Evolutionary conservation across 1,140 invertebrate genomes (phyloP).

Genomic region (Drosophila oshimai): DNA sequence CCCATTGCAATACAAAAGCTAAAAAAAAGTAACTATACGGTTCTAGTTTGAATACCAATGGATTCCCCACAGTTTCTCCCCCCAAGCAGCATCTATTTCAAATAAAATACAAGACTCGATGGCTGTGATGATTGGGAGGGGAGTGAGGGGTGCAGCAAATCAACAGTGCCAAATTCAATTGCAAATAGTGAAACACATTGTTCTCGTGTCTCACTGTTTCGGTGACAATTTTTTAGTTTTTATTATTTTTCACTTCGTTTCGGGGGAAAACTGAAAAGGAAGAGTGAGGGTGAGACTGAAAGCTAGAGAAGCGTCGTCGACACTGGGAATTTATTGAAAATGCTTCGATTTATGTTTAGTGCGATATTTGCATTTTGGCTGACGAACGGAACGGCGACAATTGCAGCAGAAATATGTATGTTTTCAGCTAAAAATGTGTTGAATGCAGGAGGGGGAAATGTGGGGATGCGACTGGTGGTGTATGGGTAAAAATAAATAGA

Average conservation of each 20-base stretch:
- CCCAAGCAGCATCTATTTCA: slow-evolving; percentile 30
- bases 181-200: slow-evolving; percentile 70
- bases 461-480: neutral
- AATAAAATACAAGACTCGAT: slow-evolving; percentile 20
- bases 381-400: slow-evolving; percentile 56
- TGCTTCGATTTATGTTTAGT: slow-evolving; percentile 77
- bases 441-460: neutral
- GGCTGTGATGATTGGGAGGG: neutral
- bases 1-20: neutral
- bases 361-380: slow-evolving; percentile 75
- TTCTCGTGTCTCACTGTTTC: slow-evolving; percentile 61
- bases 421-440: slow-evolving; percentile 17
- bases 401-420: slow-evolving; percentile 58
- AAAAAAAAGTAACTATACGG: neutral
- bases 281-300: neutral
- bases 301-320: slow-evolving; percentile 1
- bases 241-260: slow-evolving; percentile 15
- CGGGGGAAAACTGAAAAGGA: neutral
- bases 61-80: neutral
- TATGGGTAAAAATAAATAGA: neutral
- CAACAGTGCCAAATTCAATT: slow-evolving; percentile 69
- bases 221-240: slow-evolving; percentile 62
- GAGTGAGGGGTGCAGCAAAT: slow-evolving; percentile 35
- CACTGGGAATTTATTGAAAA: slow-evolving; percentile 67
- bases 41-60: slow-evolving; percentile 4